phyloP scores from a whole-genome alignment of 2,113 vertebrate genomes.

The Myxocyprinus asiaticus region DNA sequence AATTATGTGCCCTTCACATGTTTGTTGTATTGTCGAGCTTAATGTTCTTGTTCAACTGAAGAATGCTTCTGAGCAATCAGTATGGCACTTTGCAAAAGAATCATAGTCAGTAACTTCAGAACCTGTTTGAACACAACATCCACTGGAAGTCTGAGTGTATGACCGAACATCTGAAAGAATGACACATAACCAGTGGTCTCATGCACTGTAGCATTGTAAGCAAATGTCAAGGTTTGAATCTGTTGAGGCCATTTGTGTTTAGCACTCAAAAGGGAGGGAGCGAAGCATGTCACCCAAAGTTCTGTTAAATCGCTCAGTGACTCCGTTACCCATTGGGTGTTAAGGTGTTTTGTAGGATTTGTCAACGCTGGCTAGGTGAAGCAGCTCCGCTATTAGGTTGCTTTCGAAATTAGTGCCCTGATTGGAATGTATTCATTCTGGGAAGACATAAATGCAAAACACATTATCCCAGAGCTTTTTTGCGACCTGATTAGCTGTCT shows the following conservation, averaged over 20 bases:
- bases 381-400: constrained; percentile 27
- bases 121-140: constrained; percentile 15
- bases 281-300: constrained; percentile 35
- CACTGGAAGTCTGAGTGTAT: not conserved
- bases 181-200: constrained; percentile 40
- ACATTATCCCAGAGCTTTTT: constrained; percentile 37
- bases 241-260: constrained; percentile 16
- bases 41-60: constrained; percentile 28
- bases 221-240: not conserved
- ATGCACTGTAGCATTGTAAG: not conserved
- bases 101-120: constrained; percentile 13
- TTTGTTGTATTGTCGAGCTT: not conserved
- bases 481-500: constrained; percentile 34
- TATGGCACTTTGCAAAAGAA: constrained; percentile 19
- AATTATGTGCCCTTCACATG: constrained; percentile 37
- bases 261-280: constrained; percentile 28
- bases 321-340: not conserved
- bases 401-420: constrained; percentile 29
- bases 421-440: not conserved
- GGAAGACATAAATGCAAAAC: constrained; percentile 40
- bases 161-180: constrained; percentile 46
- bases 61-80: constrained; percentile 40
- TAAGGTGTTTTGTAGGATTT: constrained; percentile 35
- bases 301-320: constrained; percentile 20
- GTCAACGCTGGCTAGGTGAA: constrained; percentile 1